Evolutionary conservation across 2,113 vertebrate genomes (phyloP).

Genomic region (Tyto alba): DNA sequence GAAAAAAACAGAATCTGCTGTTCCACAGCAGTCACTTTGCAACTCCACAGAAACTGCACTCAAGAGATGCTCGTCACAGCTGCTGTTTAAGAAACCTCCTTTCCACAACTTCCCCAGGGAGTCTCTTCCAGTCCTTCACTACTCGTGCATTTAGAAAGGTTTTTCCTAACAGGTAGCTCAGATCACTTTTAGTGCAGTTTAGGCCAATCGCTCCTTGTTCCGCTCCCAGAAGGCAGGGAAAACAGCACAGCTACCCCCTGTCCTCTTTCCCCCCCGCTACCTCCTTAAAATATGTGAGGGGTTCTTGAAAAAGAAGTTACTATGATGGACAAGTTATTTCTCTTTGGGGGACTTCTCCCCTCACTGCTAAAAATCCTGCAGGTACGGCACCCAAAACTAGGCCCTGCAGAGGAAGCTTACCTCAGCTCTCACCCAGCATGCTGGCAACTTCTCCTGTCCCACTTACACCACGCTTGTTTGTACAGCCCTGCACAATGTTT

Average conservation of each 20-base stretch:
- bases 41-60: background rate
- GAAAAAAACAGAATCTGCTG: background rate
- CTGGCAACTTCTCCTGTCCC: rapidly evolving
- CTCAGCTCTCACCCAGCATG: background rate
- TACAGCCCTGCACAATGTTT: background rate
- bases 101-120: background rate
- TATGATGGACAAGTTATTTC: background rate
- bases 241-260: background rate
- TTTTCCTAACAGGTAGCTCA: background rate
- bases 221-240: background rate
- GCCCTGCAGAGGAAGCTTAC: background rate
- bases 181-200: background rate
- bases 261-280: background rate
- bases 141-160: background rate
- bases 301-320: background rate
- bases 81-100: background rate
- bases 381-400: background rate
- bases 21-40: background rate
- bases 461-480: conserved; percentile 2
- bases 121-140: background rate
- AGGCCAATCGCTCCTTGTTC: rapidly evolving
- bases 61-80: background rate
- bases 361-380: background rate
- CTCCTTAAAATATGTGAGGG: background rate
- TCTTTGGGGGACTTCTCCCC: background rate